These are phyloP conservation scores for Gracilinanus agilis DNA, from an alignment of 2,113 vertebrate species.

Conservation along the genomic window DNA sequence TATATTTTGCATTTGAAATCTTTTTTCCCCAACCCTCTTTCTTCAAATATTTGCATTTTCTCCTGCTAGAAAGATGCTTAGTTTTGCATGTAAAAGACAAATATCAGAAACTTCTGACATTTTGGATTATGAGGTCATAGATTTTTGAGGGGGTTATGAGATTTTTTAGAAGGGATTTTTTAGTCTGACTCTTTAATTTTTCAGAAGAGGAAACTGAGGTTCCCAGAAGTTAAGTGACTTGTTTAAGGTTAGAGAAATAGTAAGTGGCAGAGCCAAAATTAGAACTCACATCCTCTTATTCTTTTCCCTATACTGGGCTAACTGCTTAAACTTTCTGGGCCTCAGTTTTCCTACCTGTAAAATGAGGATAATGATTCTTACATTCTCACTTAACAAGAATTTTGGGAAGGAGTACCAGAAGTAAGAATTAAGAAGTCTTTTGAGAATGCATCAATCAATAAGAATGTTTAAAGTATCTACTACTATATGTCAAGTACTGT, in stretches of 20 bases:
- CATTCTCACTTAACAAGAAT: neutral
- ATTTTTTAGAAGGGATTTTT: neutral
- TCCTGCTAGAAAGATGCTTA: neutral
- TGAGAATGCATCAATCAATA: neutral
- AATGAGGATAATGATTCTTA: neutral
- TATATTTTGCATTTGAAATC: neutral
- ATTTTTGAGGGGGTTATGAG: neutral
- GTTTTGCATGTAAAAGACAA: neutral
- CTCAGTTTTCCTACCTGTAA: neutral
- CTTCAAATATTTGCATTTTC: slow-evolving; percentile 42
- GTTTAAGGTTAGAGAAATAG: neutral
- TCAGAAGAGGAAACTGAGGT: neutral
- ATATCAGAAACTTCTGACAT: neutral
- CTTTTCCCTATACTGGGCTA: neutral
- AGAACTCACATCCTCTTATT: neutral
- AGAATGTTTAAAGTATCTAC: neutral
- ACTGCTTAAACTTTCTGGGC: neutral
- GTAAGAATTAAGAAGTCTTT: neutral
- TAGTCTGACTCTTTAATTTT: neutral
- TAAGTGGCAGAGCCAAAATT: neutral
- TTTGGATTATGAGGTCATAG: neutral
- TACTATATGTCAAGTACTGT: neutral
- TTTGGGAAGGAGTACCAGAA: neutral
- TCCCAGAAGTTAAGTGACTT: neutral
- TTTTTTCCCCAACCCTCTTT: neutral